Conservation (phyloP, 2,888 invertebrate species). For the Dryadula phaetusa region DNA sequence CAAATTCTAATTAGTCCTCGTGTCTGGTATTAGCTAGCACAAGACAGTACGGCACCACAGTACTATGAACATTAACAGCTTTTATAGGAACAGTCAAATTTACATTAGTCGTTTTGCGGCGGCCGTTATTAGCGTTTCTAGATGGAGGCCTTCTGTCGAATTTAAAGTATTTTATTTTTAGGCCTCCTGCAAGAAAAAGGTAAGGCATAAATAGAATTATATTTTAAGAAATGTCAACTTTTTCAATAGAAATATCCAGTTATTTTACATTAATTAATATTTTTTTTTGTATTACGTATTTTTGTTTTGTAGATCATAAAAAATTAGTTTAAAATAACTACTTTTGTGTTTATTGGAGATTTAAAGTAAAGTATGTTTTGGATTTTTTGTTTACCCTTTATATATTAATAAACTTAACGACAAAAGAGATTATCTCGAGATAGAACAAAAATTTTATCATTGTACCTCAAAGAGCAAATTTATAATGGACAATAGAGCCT, state of each 20-base stretch:
- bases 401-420: background rate
- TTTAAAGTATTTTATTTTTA: constrained; percentile 2
- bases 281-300: no score
- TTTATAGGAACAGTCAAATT: constrained; percentile 36
- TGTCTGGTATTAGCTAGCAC: constrained; percentile 79
- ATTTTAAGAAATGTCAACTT: background rate
- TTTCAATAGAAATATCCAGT: background rate
- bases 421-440: background rate
- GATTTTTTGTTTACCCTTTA: background rate
- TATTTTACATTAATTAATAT: background rate
- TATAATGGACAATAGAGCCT: background rate
- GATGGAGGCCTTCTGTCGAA: background rate
- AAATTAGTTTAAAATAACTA: no score
- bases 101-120: constrained; percentile 36
- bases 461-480: background rate
- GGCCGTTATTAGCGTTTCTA: constrained; percentile 21
- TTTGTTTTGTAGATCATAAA: no score
- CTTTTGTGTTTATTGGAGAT: no score
- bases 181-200: background rate
- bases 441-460: background rate
- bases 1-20: constrained; percentile 81
- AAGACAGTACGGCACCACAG: constrained; percentile 57
- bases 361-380: no score
- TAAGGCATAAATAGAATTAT: constrained; percentile 9
- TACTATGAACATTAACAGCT: constrained; percentile 37